Base-by-base conservation (phyloP, 2,888 invertebrate genomes). In the Megalurothrips usitatus region DNA sequence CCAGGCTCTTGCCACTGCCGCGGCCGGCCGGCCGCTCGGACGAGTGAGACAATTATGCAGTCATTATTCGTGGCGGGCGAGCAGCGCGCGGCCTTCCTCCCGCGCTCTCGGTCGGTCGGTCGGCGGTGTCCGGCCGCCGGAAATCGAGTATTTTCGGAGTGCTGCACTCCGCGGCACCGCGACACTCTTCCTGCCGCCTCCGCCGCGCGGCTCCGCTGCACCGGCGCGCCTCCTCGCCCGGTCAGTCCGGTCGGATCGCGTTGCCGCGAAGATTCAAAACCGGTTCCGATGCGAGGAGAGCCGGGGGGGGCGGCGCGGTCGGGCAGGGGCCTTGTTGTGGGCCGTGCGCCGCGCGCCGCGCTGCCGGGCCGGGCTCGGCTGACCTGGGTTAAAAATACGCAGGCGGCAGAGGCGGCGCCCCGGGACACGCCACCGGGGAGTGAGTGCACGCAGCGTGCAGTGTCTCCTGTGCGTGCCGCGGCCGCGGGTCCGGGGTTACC, bases 361-460 rank as follows among this genome's bases (percentile, higher is more conserved):
- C 68, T 23, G 68, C 9, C 68, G 23, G 26, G 68, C 68, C 26
- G 68, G 26, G 26, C 68, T 11, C 23, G 68, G 58, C 68, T 75
- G 68, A 75, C 68, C 26, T 75, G 68, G 68, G 68, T 75, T 75
- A 75, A 75, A 75, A 75, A 75, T 75, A 75, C 23, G 26, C 68
- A 1, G 11, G 68, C 14, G 58, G 4, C 58, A 58, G 58, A n/a
- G n/a, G n/a, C n/a, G n/a, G n/a, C n/a, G n/a, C n/a, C n/a, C n/a
- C 58, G 58, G 58, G 14, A 17, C 58, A 43, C 34, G 3, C 6
- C 34, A 2, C 34, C 34, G 2, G 6, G 34, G 2, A 6, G 3
- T 2, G 34, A 43, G 34, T 43, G 34, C 34, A 43, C 6, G 34
- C 34, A 2, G 34, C 6, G 6, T 43, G 34, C 34, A 43, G 6